Percentiles rank a stretch among this genome's conserved stretches.
Evolutionary conservation across 2,797 vertebrate species (phyloP).

Genomic region (Loris lydekkerianus): DNA sequence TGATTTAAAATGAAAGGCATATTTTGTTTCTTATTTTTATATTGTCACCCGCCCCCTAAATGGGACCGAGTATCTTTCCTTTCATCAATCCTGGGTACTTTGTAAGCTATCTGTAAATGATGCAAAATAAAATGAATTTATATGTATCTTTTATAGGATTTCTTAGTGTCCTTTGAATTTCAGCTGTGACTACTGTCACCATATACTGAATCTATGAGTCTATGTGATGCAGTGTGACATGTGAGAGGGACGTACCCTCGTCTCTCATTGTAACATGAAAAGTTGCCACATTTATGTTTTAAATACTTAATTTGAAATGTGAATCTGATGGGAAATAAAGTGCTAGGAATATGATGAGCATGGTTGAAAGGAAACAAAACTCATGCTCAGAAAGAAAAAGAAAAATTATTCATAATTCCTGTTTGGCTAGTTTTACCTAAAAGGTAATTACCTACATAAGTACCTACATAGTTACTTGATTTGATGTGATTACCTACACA

Average conservation of each 20-base stretch:
- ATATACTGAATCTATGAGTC: not conserved
- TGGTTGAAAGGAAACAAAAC: not conserved
- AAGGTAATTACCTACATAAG: not conserved
- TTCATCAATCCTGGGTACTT: not conserved
- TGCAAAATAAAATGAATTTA: not conserved
- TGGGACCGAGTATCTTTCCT: not conserved
- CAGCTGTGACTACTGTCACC: not conserved
- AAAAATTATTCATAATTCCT: not conserved
- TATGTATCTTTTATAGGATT: not conserved
- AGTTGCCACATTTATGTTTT: not conserved
- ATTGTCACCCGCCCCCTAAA: not conserved
- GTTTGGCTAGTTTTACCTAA: not conserved
- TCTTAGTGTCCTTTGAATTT: not conserved
- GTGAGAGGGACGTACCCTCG: not conserved
- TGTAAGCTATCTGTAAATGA: not conserved
- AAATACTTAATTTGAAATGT: slow-evolving; percentile 10
- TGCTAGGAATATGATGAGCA: not conserved
- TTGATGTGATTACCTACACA: no score
- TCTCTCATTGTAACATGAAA: not conserved
- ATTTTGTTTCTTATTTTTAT: not conserved
- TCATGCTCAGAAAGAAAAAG: not conserved
- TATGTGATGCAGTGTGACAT: no score
- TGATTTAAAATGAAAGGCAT: not conserved
- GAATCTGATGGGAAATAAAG: not conserved
- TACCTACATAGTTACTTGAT: not conserved